A percentile compares a stretch with the other conserved stretches of the same genome.
phyloP scores from a whole-genome alignment of 2,797 vertebrate genomes.

The Scyliorhinus canicula region DNA sequence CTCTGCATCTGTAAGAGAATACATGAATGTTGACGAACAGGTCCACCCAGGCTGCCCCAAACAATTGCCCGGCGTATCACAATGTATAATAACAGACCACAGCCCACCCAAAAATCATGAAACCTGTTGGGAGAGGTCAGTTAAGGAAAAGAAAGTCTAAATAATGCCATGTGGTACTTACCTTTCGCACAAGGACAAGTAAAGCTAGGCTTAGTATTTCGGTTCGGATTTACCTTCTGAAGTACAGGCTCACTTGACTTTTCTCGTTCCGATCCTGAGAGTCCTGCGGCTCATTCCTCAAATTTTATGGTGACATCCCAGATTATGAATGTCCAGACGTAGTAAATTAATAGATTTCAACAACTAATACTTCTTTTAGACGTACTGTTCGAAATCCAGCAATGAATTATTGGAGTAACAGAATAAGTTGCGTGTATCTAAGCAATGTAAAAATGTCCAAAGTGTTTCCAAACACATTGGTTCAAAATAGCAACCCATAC shows the following conservation, averaged over 20 bases:
- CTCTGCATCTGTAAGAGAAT: neutral
- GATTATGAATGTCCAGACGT: neutral
- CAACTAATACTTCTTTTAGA: neutral
- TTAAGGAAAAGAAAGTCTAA: neutral
- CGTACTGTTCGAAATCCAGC: neutral
- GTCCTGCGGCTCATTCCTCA: neutral
- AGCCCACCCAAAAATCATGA: neutral
- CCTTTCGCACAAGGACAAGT: neutral
- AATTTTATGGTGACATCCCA: neutral
- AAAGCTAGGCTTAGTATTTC: neutral
- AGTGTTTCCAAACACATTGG: neutral
- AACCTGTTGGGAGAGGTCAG: neutral
- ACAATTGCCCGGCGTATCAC: neutral
- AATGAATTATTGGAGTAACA: neutral
- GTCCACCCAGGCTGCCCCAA: neutral
- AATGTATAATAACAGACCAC: too few relatives aligned
- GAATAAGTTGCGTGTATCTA: neutral
- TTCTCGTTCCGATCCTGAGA: neutral
- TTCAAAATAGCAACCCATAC: conserved; percentile 1
- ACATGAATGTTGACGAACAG: neutral
- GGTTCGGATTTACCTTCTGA: neutral
- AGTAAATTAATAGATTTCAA: neutral
- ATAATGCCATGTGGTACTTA: neutral
- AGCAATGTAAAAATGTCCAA: neutral
- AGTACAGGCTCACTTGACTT: neutral